Base-by-base conservation (phyloP, 2,888 invertebrate species). In the Ornithoptera alexandrae region DNA sequence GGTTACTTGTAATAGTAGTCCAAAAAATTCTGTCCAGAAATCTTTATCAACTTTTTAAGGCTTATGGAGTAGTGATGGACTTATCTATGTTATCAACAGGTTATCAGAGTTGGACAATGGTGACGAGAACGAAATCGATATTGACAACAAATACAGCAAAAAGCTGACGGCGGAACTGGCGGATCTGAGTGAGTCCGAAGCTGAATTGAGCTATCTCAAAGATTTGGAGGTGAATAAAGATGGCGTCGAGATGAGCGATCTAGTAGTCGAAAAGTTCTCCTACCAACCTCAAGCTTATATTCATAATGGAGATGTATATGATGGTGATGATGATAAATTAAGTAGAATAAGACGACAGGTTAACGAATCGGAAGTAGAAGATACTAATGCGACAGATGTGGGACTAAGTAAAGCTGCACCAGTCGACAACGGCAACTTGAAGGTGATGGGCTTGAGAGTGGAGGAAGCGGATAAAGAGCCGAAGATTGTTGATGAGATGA, bases 391-490 rank as follows among this genome's bases (percentile, higher is more conserved):
- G 10, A 59, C 59, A 18, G 59, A 61, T 2, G 63, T n/a, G 24
- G 62, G 50, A 30, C 18, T 70, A 20, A 63, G 53, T 8, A 69
- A 71, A 57, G 18, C 46, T 5, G 46, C 17, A 8, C 24, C 39
- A 4, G 59, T 63, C 15, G 15, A 10, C n/a, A 72, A 64, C 12
- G 73, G 68, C 0, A 56, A 71, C 0, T 62, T 86, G 0, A 84
- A 76, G 57, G 64, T 91, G 0, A 74, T 87, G 76, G 92, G 91
- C 2, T 72, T 92, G 0, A 81, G 92, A 53, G 83, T 92, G 0
- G 92, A 92, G 50, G 88, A 89, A 57, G 79, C 88, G 0, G 85
- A 75, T 0, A 92, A 92, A 63, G 90, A 91, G 46, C 89, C 91
- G 0, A 88, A 88, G 17, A 77, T 89, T 0, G 81, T 92, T 0